These are phyloP conservation scores for Acanthurus tractus DNA, from an alignment of 2,797 vertebrate genomes.

Conservation along the genomic window DNA sequence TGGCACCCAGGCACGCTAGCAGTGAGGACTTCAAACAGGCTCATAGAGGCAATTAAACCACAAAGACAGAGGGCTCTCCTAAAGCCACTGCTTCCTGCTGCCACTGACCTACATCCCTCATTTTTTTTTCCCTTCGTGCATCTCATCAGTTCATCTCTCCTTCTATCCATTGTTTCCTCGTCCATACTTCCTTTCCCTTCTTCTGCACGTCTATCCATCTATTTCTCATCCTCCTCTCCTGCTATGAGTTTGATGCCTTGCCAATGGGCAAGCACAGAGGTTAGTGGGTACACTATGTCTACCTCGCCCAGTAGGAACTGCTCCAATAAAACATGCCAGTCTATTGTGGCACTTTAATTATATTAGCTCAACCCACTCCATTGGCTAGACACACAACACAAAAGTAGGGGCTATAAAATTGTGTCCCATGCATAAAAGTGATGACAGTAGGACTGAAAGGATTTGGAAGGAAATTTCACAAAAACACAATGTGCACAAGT, in stretches of 20 bases:
- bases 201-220: constrained; percentile 12
- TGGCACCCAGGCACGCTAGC: constrained; percentile 53
- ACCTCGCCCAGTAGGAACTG: constrained; percentile 61
- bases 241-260: constrained; percentile 61
- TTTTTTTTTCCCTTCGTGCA: constrained; percentile 30
- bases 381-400: constrained; percentile 43
- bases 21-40: constrained; percentile 66
- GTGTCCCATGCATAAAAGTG: constrained; percentile 49
- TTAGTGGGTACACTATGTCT: constrained; percentile 53
- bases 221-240: constrained; percentile 47
- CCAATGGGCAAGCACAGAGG: constrained; percentile 57
- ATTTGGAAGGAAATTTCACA: constrained; percentile 39
- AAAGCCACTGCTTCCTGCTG: constrained; percentile 69
- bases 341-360: constrained; percentile 76
- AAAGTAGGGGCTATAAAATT: constrained; percentile 52
- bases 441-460: constrained; percentile 37
- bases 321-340: constrained; percentile 67
- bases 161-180: constrained; percentile 45
- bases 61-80: constrained; percentile 63
- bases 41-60: constrained; percentile 65
- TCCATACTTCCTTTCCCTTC: constrained; percentile 31
- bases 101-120: constrained; percentile 61
- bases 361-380: constrained; percentile 65
- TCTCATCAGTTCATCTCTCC: constrained; percentile 46
- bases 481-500: constrained; percentile 40